phyloP scores from a whole-genome alignment of 2,113 vertebrate species.

The Paedocypris sp. region DNA sequence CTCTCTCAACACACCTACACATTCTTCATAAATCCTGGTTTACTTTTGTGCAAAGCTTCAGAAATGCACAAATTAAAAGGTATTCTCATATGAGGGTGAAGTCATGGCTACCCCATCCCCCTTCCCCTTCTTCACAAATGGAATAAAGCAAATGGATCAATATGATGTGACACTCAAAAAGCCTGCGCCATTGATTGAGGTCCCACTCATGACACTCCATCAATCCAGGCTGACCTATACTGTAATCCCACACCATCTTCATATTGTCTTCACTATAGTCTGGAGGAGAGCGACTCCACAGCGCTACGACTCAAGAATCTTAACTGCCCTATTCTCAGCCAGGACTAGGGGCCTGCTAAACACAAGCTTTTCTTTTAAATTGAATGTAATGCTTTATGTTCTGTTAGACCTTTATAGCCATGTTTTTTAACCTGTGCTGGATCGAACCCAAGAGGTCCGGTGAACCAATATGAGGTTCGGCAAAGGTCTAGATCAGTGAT shows the following conservation, averaged over 20 bases:
- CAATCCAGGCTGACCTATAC: conserved; percentile 15
- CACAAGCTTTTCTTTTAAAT: too few relatives aligned
- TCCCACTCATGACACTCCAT: conserved; percentile 11
- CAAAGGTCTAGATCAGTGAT: too few relatives aligned
- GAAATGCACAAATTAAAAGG: neutral
- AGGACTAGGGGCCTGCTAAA: too few relatives aligned
- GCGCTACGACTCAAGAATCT: neutral
- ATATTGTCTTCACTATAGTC: neutral
- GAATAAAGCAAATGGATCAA: conserved; percentile 25
- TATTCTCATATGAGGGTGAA: neutral
- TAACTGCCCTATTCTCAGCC: neutral
- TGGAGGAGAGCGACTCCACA: neutral
- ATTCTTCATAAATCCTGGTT: too few relatives aligned
- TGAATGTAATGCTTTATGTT: too few relatives aligned
- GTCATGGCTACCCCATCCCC: neutral
- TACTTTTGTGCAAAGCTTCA: too few relatives aligned
- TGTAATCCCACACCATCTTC: conserved; percentile 13
- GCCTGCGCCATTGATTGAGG: conserved; percentile 12
- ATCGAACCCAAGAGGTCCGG: too few relatives aligned
- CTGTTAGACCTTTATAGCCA: too few relatives aligned
- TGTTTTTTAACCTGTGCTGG: too few relatives aligned
- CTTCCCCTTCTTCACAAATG: neutral
- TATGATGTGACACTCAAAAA: conserved; percentile 14
- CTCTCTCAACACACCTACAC: too few relatives aligned
- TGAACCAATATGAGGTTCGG: too few relatives aligned